Evolutionary conservation across 35 echinoderm and acorn worm species (phyloP), one percentile per base, ranked within the genome.

Genomic region (Hemicentrotus pulcherrimus): DNA sequence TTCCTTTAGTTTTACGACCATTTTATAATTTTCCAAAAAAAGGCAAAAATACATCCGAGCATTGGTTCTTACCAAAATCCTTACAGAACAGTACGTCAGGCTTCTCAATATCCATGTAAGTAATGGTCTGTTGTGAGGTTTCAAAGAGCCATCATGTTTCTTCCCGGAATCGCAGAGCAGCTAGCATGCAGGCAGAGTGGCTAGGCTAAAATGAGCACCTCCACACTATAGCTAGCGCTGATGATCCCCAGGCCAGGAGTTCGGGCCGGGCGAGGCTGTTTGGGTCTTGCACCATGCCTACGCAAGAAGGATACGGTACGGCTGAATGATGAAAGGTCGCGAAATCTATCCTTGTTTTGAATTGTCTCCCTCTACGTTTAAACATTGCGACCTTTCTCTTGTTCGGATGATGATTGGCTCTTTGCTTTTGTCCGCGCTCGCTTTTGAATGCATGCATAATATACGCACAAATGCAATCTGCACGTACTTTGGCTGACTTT

Each of bases 371-470:
- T 90, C 88, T 90, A 32, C 88, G 88, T 22, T 22, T 28, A 78
- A 15, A 30, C 19, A 12, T 78, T 78, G 19, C 22, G 0, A 78
- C 28, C 19, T 24, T 71, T 6, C 18, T 41, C 87, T 32, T 32
- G 31, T 22, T n/a, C 18, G 32, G n/a, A 45, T 0, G 32, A 90
- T 90, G 88, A 90, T 90, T 90, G 88, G 88, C 46, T 90, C 88
- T 90, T 90, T 90, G 9, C 88, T 15, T 35, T 90, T 41, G 46
- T 35, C 31, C 88, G 32, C 88, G 88, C 88, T n/a, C 88, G 88
- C 88, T 90, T 90, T 90, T 90, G 88, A 90, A 90, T 90, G 88
- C 12, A 33, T 86, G 86, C 86, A 22, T 22, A 31, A 86, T 86
- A 47, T 32, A n/a, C 16, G 52, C 22, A 14, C 61, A 70, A 22